These are phyloP conservation scores for Orycteropus afer DNA, from an alignment of 2,113 vertebrate genomes.

Conservation along the genomic window DNA sequence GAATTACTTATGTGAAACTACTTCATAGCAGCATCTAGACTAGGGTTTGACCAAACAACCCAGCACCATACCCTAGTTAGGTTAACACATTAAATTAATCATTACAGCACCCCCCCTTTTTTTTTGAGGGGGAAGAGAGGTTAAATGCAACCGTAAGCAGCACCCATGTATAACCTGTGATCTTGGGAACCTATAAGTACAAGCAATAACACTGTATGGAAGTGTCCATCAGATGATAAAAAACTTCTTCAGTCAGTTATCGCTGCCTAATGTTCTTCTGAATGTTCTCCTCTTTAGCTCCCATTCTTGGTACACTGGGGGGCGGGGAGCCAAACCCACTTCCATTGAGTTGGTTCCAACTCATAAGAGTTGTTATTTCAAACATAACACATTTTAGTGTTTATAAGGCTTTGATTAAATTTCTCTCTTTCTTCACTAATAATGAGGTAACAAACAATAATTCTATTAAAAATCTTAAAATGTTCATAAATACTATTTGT, in stretches of 20 bases:
- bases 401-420: background rate
- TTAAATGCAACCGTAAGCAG: background rate
- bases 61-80: background rate
- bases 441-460: background rate
- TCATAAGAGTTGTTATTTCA: background rate
- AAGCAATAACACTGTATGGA: background rate
- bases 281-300: background rate
- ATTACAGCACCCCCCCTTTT: background rate
- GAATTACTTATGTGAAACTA: background rate
- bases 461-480: slow-evolving; percentile 38
- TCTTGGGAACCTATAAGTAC: background rate
- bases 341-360: too few species aligned
- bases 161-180: background rate
- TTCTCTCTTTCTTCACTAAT: background rate
- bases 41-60: background rate
- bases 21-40: background rate
- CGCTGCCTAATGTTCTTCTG: background rate
- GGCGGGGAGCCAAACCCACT: too few species aligned
- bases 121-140: background rate
- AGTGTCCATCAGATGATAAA: background rate
- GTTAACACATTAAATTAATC: background rate
- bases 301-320: background rate
- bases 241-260: background rate
- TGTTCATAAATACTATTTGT: background rate
- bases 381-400: background rate